Percentiles rank a stretch among this genome's conserved stretches.
Conservation (phyloP, 1,140 invertebrate genomes). For the Thaumatotibia leucotreta region DNA sequence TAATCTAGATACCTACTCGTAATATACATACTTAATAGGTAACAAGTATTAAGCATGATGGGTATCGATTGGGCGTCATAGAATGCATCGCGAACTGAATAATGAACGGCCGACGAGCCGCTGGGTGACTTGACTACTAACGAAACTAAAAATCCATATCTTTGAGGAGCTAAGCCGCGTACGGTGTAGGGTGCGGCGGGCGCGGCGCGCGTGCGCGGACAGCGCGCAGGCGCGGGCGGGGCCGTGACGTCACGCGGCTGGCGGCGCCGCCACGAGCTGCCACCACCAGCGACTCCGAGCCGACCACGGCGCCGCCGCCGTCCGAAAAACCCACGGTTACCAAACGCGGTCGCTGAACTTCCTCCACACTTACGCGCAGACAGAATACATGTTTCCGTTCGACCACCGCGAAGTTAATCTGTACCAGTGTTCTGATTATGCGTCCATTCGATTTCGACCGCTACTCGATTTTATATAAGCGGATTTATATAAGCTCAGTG, state of each 20-base stretch:
- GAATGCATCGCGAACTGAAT: not conserved
- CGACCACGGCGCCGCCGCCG: not conserved
- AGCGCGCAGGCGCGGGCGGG: constrained; percentile 22
- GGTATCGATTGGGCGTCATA: not conserved
- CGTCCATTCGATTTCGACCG: not conserved
- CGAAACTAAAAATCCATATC: constrained; percentile 12
- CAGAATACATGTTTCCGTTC: not conserved
- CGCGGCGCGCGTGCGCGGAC: constrained; percentile 22
- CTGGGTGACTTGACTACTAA: not conserved
- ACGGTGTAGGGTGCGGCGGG: constrained; percentile 10
- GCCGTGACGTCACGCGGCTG: constrained; percentile 16
- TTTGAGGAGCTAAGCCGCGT: not conserved
- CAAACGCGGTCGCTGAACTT: not conserved
- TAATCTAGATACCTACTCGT: not conserved
- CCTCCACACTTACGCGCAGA: not conserved
- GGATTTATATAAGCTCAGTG: not conserved
- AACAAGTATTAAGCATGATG: not conserved
- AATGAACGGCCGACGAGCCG: not conserved
- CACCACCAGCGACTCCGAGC: not conserved
- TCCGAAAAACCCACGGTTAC: not conserved
- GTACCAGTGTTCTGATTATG: not conserved
- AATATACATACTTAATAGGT: too few species aligned
- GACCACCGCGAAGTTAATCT: not conserved
- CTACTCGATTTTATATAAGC: not conserved
- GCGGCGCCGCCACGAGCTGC: not conserved